A percentile compares a stretch with the other conserved stretches of the same genome.
These are phyloP conservation scores for Chrysina gloriosa DNA, from an alignment of 2,888 invertebrate genomes.

Conservation along the genomic window DNA sequence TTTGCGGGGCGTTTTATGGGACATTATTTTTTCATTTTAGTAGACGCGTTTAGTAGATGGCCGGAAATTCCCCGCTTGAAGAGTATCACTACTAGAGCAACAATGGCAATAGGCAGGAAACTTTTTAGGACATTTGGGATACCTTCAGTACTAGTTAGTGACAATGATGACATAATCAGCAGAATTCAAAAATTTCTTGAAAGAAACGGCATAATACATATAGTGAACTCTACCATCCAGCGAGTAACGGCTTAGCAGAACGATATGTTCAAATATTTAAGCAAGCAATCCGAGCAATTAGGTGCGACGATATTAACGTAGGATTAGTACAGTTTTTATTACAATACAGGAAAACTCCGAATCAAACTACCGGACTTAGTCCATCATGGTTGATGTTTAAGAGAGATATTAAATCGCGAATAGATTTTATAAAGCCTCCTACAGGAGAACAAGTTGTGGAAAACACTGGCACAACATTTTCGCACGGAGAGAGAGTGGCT, in stretches of 20 bases:
- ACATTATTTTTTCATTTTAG: constrained; percentile 45
- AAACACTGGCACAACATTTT: background rate
- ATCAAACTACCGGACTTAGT: background rate
- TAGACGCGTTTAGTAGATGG: constrained; percentile 49
- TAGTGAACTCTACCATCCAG: background rate
- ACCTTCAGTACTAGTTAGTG: constrained; percentile 9
- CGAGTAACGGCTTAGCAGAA: background rate
- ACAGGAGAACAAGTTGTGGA: background rate
- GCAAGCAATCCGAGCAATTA: background rate
- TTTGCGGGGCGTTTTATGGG: constrained; percentile 47
- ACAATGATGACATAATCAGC: background rate
- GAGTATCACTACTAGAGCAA: too few relatives aligned
- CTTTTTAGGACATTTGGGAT: too few relatives aligned
- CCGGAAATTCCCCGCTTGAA: constrained; percentile 46
- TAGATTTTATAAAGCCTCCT: background rate
- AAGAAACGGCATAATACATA: background rate
- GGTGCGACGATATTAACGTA: background rate
- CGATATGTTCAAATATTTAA: background rate
- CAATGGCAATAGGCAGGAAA: too few relatives aligned
- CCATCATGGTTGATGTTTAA: background rate
- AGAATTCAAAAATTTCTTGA: background rate
- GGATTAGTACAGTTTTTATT: background rate
- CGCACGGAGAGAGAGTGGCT: background rate
- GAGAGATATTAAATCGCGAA: background rate
- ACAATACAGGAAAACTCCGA: background rate